Evolutionary conservation across 2,888 invertebrate genomes (phyloP).

Genomic region (Antitype chi): DNA sequence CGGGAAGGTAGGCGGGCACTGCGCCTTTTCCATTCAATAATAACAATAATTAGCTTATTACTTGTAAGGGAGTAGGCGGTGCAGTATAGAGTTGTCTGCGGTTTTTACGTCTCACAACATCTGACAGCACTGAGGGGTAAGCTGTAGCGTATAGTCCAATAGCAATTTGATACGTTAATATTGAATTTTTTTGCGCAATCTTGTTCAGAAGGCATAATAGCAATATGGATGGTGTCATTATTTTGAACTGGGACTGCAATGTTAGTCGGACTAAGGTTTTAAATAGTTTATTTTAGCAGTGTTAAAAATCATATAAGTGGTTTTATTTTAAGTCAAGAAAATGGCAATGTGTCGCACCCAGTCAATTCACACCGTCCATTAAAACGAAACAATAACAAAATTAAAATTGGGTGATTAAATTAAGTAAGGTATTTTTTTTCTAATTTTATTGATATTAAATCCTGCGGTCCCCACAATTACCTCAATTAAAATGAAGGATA

Average conservation of each 20-base stretch:
- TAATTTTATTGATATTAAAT: constrained; percentile 40
- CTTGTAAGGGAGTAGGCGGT: neutral
- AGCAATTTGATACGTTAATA: neutral
- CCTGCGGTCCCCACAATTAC: constrained; percentile 24
- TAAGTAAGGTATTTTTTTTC: constrained; percentile 29
- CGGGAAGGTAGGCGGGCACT: neutral
- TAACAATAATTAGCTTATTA: neutral
- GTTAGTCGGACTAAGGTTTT: neutral
- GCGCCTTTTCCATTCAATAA: neutral
- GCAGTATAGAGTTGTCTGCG: neutral
- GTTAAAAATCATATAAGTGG: neutral
- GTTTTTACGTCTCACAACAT: neutral
- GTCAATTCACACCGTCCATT: constrained; percentile 14
- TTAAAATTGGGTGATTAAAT: constrained; percentile 49
- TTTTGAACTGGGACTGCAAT: constrained; percentile 4
- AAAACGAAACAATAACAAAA: constrained; percentile 42
- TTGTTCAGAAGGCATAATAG: neutral
- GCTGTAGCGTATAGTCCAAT: too few relatives aligned
- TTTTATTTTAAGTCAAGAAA: neutral
- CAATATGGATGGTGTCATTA: constrained; percentile 18
- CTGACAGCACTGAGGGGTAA: neutral
- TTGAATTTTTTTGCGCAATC: neutral
- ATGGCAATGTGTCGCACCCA: neutral
- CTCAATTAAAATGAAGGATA: constrained; percentile 15
- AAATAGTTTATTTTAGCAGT: neutral